phyloP scores from a whole-genome alignment of 92 coral and sea anemone species.

The Ricordea florida region DNA sequence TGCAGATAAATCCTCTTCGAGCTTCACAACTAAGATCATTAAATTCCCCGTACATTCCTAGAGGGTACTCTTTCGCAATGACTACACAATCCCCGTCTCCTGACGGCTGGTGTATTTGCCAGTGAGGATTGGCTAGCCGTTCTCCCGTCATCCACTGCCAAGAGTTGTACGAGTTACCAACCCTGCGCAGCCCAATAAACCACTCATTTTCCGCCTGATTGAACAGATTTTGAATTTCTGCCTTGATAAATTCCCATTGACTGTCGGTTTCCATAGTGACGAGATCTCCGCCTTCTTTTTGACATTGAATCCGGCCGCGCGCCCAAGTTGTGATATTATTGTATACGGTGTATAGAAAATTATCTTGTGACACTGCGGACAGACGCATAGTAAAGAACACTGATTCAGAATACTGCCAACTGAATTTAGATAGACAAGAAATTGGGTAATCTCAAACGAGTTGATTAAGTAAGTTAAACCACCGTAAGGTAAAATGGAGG shows the following conservation, averaged over 20 bases:
- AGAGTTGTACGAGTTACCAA: background rate
- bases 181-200: slow-evolving; percentile 41
- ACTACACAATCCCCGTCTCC: slow-evolving; percentile 63
- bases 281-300: slow-evolving; percentile 36
- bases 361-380: background rate
- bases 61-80: slow-evolving; percentile 44
- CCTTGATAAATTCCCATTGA: slow-evolving; percentile 52
- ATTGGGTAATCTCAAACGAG: too few relatives aligned
- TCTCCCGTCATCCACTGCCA: slow-evolving; percentile 70
- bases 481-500: too few relatives aligned
- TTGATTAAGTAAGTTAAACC: too few relatives aligned
- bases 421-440: too few relatives aligned
- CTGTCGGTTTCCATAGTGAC: slow-evolving; percentile 60
- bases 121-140: slow-evolving; percentile 38
- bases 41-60: slow-evolving; percentile 27
- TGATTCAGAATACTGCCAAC: too few relatives aligned
- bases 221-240: slow-evolving; percentile 59
- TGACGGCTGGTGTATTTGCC: slow-evolving; percentile 56
- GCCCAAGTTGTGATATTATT: slow-evolving; percentile 2
- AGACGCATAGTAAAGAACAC: background rate
- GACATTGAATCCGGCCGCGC: slow-evolving; percentile 4
- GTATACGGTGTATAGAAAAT: background rate
- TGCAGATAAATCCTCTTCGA: slow-evolving; percentile 62
- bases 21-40: slow-evolving; percentile 53
- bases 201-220: slow-evolving; percentile 49